Evolutionary conservation across 1,140 invertebrate genomes (phyloP).

Genomic region (Aphidius ervi): DNA sequence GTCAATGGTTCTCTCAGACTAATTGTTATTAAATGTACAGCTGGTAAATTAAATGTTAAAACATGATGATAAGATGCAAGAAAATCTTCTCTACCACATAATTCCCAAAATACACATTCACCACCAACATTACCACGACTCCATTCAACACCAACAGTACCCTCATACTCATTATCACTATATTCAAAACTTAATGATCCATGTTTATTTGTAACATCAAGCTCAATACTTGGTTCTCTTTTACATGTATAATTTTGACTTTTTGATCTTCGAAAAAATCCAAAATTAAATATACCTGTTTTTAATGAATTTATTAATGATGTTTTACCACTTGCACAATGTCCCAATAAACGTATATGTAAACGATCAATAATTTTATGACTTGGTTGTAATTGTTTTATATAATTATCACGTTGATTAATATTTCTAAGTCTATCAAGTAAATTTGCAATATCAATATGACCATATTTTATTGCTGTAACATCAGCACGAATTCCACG

Average conservation of each 20-base stretch:
- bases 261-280: constrained; percentile 60
- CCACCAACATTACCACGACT: constrained; percentile 49
- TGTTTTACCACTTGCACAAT: constrained; percentile 74
- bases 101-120: constrained; percentile 68
- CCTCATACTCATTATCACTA: constrained; percentile 51
- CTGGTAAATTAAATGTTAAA: constrained; percentile 61
- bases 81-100: constrained; percentile 78
- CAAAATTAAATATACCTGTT: constrained; percentile 62
- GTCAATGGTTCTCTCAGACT: constrained; percentile 68
- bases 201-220: constrained; percentile 61
- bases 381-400: constrained; percentile 67
- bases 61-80: constrained; percentile 76
- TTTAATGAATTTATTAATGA: constrained; percentile 70
- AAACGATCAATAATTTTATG: constrained; percentile 63
- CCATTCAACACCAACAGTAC: constrained; percentile 49
- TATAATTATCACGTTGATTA: constrained; percentile 60
- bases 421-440: constrained; percentile 68
- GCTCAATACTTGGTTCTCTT: constrained; percentile 56
- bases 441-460: constrained; percentile 69
- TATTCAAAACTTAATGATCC: constrained; percentile 62
- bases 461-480: constrained; percentile 74
- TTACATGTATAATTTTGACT: constrained; percentile 47
- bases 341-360: constrained; percentile 74
- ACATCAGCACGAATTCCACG: constrained; percentile 76
- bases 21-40: constrained; percentile 72